phyloP scores from a whole-genome alignment of 1,140 invertebrate species.

The Saxidomus purpurata region DNA sequence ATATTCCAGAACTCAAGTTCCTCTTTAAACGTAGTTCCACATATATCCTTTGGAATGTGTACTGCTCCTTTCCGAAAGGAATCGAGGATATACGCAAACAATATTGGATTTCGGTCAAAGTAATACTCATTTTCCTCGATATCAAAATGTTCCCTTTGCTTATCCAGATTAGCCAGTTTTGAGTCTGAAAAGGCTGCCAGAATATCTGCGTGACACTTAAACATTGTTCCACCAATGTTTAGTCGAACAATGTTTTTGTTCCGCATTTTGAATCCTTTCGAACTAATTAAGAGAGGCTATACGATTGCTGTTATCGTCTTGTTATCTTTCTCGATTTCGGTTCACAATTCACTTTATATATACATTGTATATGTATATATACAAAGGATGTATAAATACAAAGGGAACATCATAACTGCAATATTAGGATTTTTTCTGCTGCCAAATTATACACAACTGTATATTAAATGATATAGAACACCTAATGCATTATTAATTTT shows the following conservation, averaged over 20 bases:
- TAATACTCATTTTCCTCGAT: conserved; percentile 87
- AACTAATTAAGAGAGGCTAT: no score
- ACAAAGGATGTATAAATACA: no score
- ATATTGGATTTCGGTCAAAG: conserved; percentile 98
- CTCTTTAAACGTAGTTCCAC: conserved; percentile 87
- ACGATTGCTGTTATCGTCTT: no score
- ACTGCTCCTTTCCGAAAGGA: conserved; percentile 98
- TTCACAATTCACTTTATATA: no score
- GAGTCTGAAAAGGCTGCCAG: not conserved
- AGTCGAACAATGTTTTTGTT: not conserved
- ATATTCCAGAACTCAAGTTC: conserved; percentile 57
- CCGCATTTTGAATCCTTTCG: not conserved
- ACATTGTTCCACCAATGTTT: conserved; percentile 33
- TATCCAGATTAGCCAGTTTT: conserved; percentile 39
- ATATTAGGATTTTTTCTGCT: no score
- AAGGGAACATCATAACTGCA: no score
- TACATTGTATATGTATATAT: no score
- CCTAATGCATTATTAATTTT: no score
- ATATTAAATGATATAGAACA: no score
- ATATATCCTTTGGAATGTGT: conserved; percentile 98
- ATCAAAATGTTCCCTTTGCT: not conserved
- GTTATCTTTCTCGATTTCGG: no score
- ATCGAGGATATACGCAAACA: conserved; percentile 97
- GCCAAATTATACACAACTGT: no score
- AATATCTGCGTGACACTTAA: not conserved